Base-by-base conservation (phyloP, 2,888 invertebrate genomes). In the Eumacrocentrus americanus region DNA sequence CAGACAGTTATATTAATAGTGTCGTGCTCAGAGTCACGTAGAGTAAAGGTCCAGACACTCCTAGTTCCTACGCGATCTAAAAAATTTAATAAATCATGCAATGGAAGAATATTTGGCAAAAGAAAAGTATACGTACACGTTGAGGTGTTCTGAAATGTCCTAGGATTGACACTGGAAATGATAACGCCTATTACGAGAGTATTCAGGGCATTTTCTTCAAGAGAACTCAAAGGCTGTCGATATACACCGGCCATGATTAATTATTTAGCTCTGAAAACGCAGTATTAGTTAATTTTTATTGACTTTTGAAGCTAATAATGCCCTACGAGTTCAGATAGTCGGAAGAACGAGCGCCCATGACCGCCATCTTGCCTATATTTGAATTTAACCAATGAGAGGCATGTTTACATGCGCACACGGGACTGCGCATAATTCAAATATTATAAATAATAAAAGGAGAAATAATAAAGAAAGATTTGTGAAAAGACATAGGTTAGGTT, bases 1-100 rank as follows among this genome's bases (percentile, higher is more conserved):
- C 92, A 93, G 63, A 87, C 88, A 62, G 89, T 89, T 12, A 88
- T 88, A 75, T 92, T 92, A 47, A 91, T 89, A 3, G 89, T 87
- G 75, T 90, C 88, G 1, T 85, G 77, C 14, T 85, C 83, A 0
- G 91, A 89, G 81, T 92, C 93, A 64, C 92, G 84, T 22, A 92
- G 66, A 0, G 91, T 92, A 66, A 91, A 90, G 56, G 87, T 88
- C 82, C 90, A 89, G 0, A 92, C 91, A n/a, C 87, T 89, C 66
- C 87, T 85, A 25, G 72, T 68, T 6, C 75, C 74, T 1, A 61
- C 20, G 18, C 68, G 67, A 65, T 68, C 77, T 77, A 40, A 22
- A 69, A 22, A 29, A 37, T n/a, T n/a, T n/a, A n/a, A n/a, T n/a
- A n/a, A n/a, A n/a, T n/a, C n/a, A n/a, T n/a, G n/a, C n/a, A n/a